These are phyloP conservation scores for Thyatira batis DNA, from an alignment of 2,888 invertebrate species.

Conservation along the genomic window DNA sequence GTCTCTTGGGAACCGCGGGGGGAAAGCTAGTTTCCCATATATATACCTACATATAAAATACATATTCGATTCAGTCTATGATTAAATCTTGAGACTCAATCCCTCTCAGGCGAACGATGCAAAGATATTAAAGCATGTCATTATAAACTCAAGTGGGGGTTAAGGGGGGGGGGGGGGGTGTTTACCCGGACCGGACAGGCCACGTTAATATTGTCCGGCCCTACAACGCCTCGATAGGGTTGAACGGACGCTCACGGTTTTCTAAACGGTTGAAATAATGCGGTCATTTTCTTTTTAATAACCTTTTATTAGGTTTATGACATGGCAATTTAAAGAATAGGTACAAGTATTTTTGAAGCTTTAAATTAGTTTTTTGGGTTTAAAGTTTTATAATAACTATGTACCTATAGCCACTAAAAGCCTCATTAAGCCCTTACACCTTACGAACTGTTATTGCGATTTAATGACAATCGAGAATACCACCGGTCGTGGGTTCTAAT, in stretches of 20 bases:
- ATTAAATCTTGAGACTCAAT: not conserved
- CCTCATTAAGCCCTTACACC: too few relatives aligned
- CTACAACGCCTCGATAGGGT: not conserved
- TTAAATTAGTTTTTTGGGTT: too few relatives aligned
- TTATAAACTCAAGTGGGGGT: not conserved
- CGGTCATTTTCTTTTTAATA: not conserved
- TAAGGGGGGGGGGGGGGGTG: not conserved
- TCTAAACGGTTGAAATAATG: not conserved
- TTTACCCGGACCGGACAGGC: not conserved
- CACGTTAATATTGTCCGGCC: not conserved
- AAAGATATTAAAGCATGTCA: not conserved
- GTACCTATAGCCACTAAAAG: too few relatives aligned
- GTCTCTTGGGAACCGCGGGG: too few relatives aligned
- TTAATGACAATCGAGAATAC: too few relatives aligned
- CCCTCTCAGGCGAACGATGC: not conserved
- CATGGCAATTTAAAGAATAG: too few relatives aligned
- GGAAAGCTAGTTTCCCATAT: too few relatives aligned
- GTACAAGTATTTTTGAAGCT: too few relatives aligned
- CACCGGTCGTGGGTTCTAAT: too few relatives aligned
- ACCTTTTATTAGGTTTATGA: not conserved
- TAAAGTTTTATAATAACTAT: too few relatives aligned
- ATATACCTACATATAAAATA: not conserved
- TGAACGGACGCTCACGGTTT: not conserved
- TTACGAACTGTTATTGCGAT: too few relatives aligned
- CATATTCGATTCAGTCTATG: not conserved